phyloP scores from a whole-genome alignment of 2,888 invertebrate genomes.

The Troides helena region DNA sequence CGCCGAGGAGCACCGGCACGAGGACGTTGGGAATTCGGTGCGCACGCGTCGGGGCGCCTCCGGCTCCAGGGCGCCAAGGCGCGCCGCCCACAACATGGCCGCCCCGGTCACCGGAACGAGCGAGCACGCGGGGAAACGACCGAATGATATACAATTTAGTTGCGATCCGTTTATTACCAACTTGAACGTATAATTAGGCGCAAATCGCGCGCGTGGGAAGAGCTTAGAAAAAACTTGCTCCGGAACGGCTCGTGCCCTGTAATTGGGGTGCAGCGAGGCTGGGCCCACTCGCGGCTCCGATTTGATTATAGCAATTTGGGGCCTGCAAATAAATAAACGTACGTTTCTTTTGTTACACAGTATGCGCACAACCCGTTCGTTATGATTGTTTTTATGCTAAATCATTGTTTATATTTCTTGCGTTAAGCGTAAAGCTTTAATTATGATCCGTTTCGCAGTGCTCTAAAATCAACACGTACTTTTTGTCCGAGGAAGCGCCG shows the following conservation, averaged over 20 bases:
- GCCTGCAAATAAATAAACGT: constrained; percentile 39
- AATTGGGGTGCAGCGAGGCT: constrained; percentile 56
- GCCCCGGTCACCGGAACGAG: constrained; percentile 73
- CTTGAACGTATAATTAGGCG: constrained; percentile 75
- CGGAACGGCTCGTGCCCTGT: constrained; percentile 70
- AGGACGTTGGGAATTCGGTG: constrained; percentile 75
- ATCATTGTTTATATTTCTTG: neutral
- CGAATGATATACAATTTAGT: constrained; percentile 79
- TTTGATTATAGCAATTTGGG: constrained; percentile 52
- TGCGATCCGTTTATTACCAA: constrained; percentile 77
- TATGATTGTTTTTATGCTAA: neutral
- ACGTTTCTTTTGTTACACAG: constrained; percentile 31
- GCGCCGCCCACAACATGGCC: constrained; percentile 78
- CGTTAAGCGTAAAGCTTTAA: neutral
- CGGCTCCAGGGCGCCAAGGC: constrained; percentile 56
- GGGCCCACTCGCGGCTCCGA: constrained; percentile 62
- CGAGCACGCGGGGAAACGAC: constrained; percentile 63
- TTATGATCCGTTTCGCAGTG: too few species aligned
- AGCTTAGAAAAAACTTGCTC: constrained; percentile 73
- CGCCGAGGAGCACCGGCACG: constrained; percentile 40
- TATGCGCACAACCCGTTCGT: constrained; percentile 19
- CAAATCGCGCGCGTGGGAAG: constrained; percentile 76
- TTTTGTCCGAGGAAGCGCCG: too few species aligned
- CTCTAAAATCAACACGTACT: too few species aligned
- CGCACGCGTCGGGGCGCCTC: constrained; percentile 79